phyloP scores from a whole-genome alignment of 2,888 invertebrate species.

The Serripes groenlandicus region DNA sequence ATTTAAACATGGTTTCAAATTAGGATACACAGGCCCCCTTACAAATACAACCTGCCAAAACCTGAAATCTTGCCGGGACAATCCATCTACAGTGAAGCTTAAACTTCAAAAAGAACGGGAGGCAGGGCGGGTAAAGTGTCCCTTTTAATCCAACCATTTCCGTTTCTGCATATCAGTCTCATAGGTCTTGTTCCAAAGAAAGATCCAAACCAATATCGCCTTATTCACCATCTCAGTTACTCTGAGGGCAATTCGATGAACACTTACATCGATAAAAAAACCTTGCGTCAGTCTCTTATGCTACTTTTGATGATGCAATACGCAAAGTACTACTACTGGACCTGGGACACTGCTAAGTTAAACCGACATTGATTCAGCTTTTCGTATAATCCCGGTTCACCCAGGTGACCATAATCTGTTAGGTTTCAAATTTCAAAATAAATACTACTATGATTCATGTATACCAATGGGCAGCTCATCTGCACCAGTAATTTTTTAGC shows the following conservation, averaged over 20 bases:
- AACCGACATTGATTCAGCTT: constrained; percentile 52
- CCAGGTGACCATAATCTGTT: constrained; percentile 52
- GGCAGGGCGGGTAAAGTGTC: constrained; percentile 25
- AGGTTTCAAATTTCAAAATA: constrained; percentile 30
- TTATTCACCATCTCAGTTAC: constrained; percentile 58
- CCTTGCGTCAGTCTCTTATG: constrained; percentile 26
- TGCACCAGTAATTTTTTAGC: constrained; percentile 55
- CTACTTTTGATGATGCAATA: constrained; percentile 46
- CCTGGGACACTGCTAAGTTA: constrained; percentile 31
- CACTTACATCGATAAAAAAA: constrained; percentile 37
- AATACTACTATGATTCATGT: constrained; percentile 48
- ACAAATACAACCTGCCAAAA: not conserved
- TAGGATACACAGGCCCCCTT: constrained; percentile 19
- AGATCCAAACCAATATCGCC: constrained; percentile 29
- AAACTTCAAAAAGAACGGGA: constrained; percentile 17
- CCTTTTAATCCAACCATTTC: constrained; percentile 16
- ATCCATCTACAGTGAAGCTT: not conserved
- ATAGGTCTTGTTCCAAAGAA: constrained; percentile 57
- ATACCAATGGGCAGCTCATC: constrained; percentile 43
- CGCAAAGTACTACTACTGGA: not conserved
- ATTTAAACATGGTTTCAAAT: constrained; percentile 27
- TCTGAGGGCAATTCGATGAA: constrained; percentile 50
- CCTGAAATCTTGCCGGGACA: constrained; percentile 27
- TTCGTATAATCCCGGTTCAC: constrained; percentile 48
- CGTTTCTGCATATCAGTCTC: constrained; percentile 26